These are phyloP conservation scores for Cloeon dipterum DNA, from an alignment of 2,888 invertebrate genomes.

Conservation along the genomic window DNA sequence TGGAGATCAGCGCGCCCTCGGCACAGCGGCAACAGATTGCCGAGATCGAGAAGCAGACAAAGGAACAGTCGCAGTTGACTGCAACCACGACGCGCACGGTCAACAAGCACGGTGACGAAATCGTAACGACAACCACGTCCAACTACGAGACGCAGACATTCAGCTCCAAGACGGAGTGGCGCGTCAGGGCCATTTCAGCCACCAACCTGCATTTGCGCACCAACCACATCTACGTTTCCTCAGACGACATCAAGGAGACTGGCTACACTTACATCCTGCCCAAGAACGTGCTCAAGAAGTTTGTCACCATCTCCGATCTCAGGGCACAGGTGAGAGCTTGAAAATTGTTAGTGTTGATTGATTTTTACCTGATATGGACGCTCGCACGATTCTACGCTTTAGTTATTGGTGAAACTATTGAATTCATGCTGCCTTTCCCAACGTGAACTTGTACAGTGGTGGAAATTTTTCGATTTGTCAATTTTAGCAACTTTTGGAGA, in stretches of 20 bases:
- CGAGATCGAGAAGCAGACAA: slow-evolving; percentile 98
- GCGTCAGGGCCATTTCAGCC: slow-evolving; percentile 92
- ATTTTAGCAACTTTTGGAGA: too few relatives aligned
- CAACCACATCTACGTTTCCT: slow-evolving; percentile 97
- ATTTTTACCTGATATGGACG: neutral
- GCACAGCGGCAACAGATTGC: slow-evolving; percentile 98
- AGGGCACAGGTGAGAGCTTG: slow-evolving; percentile 55
- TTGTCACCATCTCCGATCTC: slow-evolving; percentile 95
- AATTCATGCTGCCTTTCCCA: too few relatives aligned
- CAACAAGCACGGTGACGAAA: slow-evolving; percentile 98
- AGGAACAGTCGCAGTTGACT: slow-evolving; percentile 93
- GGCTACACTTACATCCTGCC: slow-evolving; percentile 88
- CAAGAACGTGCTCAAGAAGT: slow-evolving; percentile 96
- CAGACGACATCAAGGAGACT: slow-evolving; percentile 98
- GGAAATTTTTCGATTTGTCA: too few relatives aligned
- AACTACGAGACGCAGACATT: slow-evolving; percentile 98
- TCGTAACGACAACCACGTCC: slow-evolving; percentile 95
- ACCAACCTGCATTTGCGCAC: slow-evolving; percentile 92
- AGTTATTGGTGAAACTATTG: neutral
- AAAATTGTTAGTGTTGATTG: neutral
- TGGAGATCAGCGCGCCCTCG: slow-evolving; percentile 99
- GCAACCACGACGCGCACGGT: slow-evolving; percentile 97
- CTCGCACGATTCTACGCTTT: neutral
- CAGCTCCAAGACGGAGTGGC: slow-evolving; percentile 97
- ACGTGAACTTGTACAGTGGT: too few relatives aligned